Evolutionary conservation across 2,113 vertebrate species (phyloP).

Genomic region (Charadrius vociferus): DNA sequence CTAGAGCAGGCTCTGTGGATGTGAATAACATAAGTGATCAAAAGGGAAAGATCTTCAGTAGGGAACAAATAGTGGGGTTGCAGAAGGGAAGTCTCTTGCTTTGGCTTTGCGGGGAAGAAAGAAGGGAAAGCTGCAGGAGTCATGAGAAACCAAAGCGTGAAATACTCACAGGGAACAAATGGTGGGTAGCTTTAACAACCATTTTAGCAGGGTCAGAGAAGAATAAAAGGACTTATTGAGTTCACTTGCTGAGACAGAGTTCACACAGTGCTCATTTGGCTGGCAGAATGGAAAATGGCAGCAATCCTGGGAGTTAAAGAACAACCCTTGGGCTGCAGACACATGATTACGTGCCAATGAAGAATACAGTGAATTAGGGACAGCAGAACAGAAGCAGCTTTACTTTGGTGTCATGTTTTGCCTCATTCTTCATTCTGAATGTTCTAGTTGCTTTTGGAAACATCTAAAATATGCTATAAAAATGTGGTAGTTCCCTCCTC

Average conservation of each 20-base stretch:
- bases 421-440: background rate
- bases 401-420: background rate
- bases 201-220: slow-evolving; percentile 15
- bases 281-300: slow-evolving; percentile 60
- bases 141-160: background rate
- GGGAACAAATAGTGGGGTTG: background rate
- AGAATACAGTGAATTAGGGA: slow-evolving; percentile 26
- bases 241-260: slow-evolving; percentile 19
- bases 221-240: slow-evolving; percentile 40
- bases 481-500: background rate
- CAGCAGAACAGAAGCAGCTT: background rate
- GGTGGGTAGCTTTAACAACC: slow-evolving; percentile 31
- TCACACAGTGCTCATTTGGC: slow-evolving; percentile 48
- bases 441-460: background rate
- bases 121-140: slow-evolving; percentile 29
- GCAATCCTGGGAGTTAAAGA: slow-evolving; percentile 21
- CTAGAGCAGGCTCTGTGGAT: background rate
- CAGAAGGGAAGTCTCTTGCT: background rate
- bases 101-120: background rate
- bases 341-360: background rate
- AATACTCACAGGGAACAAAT: slow-evolving; percentile 14
- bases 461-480: background rate
- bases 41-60: background rate
- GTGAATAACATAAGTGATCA: background rate
- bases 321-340: slow-evolving; percentile 27